Evolutionary conservation across 2,888 invertebrate genomes (phyloP), one percentile per base, ranked within the genome.

Genomic region (Melanostoma scalare): DNA sequence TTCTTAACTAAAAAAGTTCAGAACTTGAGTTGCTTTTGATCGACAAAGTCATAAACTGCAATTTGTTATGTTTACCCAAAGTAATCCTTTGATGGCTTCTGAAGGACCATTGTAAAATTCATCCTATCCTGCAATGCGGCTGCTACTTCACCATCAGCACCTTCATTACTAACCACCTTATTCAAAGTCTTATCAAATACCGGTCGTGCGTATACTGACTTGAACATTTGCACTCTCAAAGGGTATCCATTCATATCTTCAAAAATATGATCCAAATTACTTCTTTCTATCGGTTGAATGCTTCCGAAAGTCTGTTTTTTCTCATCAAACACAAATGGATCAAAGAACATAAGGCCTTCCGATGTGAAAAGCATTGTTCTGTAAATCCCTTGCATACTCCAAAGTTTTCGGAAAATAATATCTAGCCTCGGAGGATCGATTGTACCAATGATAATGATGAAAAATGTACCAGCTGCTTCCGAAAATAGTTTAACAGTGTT

Each of bases 161-260:
- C 91, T 2, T 85, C 77, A 9, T 89, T 86, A 4, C 69, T n/a
- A 1, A 73, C 48, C 35, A 89, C 55, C 55, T 87, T 63, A 0
- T 87, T 87, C 6, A 88, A 87, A 3, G 44, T 4, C 0, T 38
- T 35, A 68, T 89, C 88, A 3, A 87, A 6, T 2, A 86, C 9
- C 0, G 90, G 89, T 0, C 88, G 86, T 0, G 90, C 86, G 81
- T 89, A 91, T 3, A 90, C 90, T 0, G 91, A 91, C 76, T 85
- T 87, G 69, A 91, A 91, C 40, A 90, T 87, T 85, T 91, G 90
- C 35, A 91, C 85, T n/a, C 88, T 87, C 56, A 91, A 5, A 3
- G 91, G 91, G 88, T 91, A 91, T 3, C 90, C 89, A 9, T 87
- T 88, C 88, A 91, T 88, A 40, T 91, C 82, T 9, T 87, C 86